phyloP scores from a whole-genome alignment of 2,113 vertebrate genomes.

The Uria lomvia region DNA sequence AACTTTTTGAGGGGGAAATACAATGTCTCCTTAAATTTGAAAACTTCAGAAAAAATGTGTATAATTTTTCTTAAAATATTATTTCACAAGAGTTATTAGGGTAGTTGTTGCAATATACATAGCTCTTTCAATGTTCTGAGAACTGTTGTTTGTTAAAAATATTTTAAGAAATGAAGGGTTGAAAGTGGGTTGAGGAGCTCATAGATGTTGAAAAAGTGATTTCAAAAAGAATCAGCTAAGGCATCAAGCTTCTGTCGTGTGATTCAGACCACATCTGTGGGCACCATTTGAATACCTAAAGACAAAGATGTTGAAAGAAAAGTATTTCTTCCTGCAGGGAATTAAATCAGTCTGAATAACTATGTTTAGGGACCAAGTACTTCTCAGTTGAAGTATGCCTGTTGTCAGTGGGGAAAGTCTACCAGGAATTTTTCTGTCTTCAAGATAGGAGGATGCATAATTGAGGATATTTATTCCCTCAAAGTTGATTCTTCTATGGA shows the following conservation, averaged over 20 bases:
- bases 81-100: neutral
- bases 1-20: neutral
- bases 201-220: neutral
- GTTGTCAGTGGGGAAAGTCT: neutral
- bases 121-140: neutral
- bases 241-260: neutral
- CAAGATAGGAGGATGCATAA: neutral
- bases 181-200: neutral
- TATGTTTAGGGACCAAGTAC: neutral
- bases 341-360: neutral
- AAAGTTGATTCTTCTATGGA: neutral
- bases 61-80: neutral
- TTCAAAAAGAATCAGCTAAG: neutral
- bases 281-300: neutral
- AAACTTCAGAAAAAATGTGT: neutral
- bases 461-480: neutral
- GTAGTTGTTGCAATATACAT: neutral
- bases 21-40: neutral
- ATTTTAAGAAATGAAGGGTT: neutral
- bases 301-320: neutral
- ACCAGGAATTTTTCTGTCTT: neutral
- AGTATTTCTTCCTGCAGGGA: neutral
- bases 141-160: neutral
- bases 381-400: neutral
- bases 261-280: neutral